Evolutionary conservation across 2,797 vertebrate genomes (phyloP).

Genomic region (Intellagama lesueurii): DNA sequence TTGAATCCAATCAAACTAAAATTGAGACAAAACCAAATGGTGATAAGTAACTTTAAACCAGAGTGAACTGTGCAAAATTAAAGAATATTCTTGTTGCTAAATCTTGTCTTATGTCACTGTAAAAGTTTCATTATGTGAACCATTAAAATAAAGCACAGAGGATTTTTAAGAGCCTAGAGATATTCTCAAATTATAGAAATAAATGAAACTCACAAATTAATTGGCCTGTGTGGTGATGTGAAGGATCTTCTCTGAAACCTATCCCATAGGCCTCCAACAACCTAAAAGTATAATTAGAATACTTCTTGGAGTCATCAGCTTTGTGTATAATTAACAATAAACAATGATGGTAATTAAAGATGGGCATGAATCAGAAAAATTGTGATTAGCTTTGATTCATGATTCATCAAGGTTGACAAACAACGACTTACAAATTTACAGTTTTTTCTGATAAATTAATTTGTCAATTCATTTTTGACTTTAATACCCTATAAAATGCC

Average conservation of each 20-base stretch:
- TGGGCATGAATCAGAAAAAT: too few species aligned
- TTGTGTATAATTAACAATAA: background rate
- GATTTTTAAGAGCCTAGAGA: background rate
- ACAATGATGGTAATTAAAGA: background rate
- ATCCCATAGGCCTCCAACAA: conserved; percentile 77
- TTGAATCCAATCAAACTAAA: background rate
- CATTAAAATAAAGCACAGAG: background rate
- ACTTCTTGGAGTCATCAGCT: background rate
- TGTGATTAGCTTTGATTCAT: too few species aligned
- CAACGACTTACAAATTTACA: too few species aligned
- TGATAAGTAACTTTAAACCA: background rate
- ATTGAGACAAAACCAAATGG: background rate
- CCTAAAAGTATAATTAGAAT: conserved; percentile 64
- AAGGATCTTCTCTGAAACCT: conserved; percentile 77
- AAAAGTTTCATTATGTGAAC: background rate
- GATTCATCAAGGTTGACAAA: too few species aligned
- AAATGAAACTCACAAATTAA: conserved; percentile 78
- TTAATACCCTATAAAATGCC: too few species aligned
- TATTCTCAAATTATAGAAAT: background rate
- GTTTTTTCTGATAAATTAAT: too few species aligned
- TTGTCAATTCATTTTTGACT: too few species aligned
- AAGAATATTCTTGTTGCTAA: background rate
- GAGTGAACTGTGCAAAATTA: background rate
- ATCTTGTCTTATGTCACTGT: background rate
- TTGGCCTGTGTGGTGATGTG: conserved; percentile 68